Evolutionary conservation across 2,888 invertebrate species (phyloP).

Genomic region (Corythucha ciliata): DNA sequence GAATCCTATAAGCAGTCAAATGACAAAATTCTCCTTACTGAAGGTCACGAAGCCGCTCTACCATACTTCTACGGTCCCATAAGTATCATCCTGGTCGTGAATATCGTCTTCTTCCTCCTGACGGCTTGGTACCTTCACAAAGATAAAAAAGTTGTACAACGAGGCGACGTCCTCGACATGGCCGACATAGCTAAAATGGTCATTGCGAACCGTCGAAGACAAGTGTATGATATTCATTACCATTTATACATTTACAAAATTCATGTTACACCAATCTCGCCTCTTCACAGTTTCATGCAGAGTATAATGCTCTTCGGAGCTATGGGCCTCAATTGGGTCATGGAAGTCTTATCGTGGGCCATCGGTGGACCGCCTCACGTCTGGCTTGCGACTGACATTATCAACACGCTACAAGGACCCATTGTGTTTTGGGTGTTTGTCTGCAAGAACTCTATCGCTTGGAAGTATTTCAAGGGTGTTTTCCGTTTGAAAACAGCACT

Average conservation of each 20-base stretch:
- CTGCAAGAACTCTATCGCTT: background rate
- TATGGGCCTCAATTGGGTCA: slow-evolving; percentile 60
- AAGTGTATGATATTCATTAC: slow-evolving; percentile 45
- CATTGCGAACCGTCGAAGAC: slow-evolving; percentile 18
- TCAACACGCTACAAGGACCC: slow-evolving; percentile 60
- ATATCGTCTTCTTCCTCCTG: slow-evolving; percentile 48
- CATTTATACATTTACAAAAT: background rate
- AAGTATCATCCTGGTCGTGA: slow-evolving; percentile 47
- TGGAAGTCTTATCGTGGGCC: slow-evolving; percentile 59
- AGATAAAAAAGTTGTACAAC: background rate
- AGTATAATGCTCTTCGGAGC: slow-evolving; percentile 54
- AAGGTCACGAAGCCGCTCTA: slow-evolving; percentile 51
- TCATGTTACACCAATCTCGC: background rate
- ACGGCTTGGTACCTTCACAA: slow-evolving; percentile 39
- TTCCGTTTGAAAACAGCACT: too few relatives aligned
- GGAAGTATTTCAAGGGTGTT: too few relatives aligned
- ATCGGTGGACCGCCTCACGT: slow-evolving; percentile 45
- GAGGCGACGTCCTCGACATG: slow-evolving; percentile 8
- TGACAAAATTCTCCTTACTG: slow-evolving; percentile 29
- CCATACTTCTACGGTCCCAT: slow-evolving; percentile 56
- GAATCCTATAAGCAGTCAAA: background rate
- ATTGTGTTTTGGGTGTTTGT: slow-evolving; percentile 58
- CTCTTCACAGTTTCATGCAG: slow-evolving; percentile 1
- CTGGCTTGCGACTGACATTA: slow-evolving; percentile 56
- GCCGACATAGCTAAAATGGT: slow-evolving; percentile 15